A percentile compares a stretch with the other conserved stretches of the same genome.
Evolutionary conservation across 2,113 vertebrate species (phyloP).

Genomic region (Nipponia nippon): DNA sequence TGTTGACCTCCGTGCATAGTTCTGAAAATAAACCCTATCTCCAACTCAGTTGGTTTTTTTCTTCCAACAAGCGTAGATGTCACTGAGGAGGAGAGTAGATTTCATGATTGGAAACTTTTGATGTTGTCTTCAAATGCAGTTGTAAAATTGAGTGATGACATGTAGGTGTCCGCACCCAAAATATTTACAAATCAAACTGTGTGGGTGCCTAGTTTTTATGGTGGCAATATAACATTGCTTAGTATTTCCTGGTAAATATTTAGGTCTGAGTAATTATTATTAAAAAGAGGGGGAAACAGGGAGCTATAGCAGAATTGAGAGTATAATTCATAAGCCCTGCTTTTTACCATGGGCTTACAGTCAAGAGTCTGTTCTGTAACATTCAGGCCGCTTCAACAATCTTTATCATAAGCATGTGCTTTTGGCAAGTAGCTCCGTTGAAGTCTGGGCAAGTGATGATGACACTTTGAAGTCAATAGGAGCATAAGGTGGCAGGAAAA

Average conservation of each 20-base stretch:
- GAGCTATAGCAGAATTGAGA: neutral
- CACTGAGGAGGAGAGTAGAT: neutral
- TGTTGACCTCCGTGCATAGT: neutral
- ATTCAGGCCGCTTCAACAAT: neutral
- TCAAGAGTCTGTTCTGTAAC: neutral
- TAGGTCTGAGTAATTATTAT: neutral
- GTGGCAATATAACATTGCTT: neutral
- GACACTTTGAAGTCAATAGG: neutral
- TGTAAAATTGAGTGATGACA: constrained; percentile 12
- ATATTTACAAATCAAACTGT: neutral
- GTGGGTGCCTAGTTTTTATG: neutral
- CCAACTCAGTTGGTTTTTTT: neutral
- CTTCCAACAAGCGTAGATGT: neutral
- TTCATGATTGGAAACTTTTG: neutral
- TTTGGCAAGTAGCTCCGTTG: neutral
- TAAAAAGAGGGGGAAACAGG: neutral
- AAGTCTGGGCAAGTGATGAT: neutral
- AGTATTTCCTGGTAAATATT: neutral
- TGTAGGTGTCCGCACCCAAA: neutral
- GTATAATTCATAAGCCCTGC: neutral
- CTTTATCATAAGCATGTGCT: neutral
- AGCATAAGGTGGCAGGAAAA: neutral
- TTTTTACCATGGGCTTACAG: neutral
- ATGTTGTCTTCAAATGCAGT: neutral
- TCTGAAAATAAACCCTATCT: constrained; percentile 20